Base-by-base conservation (phyloP, 2,797 vertebrate species). In the Columba guinea region DNA sequence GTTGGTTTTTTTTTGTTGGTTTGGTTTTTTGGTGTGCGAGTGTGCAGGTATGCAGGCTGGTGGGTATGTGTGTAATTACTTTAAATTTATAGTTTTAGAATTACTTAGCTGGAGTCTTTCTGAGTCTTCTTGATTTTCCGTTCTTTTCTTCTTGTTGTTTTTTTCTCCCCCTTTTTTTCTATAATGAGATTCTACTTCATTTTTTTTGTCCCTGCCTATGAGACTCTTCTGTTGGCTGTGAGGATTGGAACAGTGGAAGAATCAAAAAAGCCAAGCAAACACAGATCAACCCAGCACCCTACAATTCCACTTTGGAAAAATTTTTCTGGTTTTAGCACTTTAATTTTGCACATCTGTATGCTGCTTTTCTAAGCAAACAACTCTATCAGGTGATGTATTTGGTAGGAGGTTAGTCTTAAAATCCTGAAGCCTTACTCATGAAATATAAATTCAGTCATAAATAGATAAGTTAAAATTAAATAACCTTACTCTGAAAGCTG, bases 101-200 rank as follows among this genome's bases (percentile, higher is more conserved):
- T 96, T 95, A 95, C 95, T 95, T 97, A 95, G 87, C 87, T 46
- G 56, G 92, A 96, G 74, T 95, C 76, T 97, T 94, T 97, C 94
- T 90, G 94, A 96, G 90, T 96, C 92, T 95, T 96, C 95, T 95
- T 97, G 96, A 97, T 97, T 98, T 94, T 98, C 95, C 98, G 91
- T 97, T 97, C 91, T 95, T 96, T 67, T 93, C 69, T 90, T 80
- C 46, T 78, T 84, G 46, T 53, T 89, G 93, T 86, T 78, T 8
- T 28, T 82, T 94, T 62, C 12, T 2, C 10, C 44, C 24, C 62
- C 12, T 44, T 93, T 90, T 75, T 94, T 94, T 95, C 93, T 93
- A 44, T 94, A 88, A 63, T 95, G 80, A 89, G 87, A 90, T 92
- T 94, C 78, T 96, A 62, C 91, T 95, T 94, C 95, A 84, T 95